A percentile compares a stretch with the other conserved stretches of the same genome.
Evolutionary conservation across 1,140 invertebrate species (phyloP).

Genomic region (Gryllus bimaculatus): DNA sequence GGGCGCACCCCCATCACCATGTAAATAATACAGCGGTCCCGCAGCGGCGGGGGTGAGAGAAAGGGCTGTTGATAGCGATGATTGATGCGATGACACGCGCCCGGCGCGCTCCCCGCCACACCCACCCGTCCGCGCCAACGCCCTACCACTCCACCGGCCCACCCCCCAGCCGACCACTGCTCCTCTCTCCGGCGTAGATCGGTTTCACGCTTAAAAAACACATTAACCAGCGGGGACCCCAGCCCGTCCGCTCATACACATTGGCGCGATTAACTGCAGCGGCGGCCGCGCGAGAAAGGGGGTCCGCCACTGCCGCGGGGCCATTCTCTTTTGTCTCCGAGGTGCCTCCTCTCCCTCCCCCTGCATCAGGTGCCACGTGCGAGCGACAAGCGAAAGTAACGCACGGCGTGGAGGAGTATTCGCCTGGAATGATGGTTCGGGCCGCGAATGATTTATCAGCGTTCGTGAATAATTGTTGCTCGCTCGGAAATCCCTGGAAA

Average conservation of each 20-base stretch:
- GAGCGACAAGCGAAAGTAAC: too few species aligned
- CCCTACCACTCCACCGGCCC: too few species aligned
- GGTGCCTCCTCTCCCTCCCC: not conserved
- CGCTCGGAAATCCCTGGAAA: too few species aligned
- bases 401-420: too few species aligned
- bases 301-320: not conserved
- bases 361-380: too few species aligned
- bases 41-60: not conserved
- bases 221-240: not conserved
- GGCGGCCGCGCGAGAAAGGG: not conserved
- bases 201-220: constrained; percentile 4
- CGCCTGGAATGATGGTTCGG: too few species aligned
- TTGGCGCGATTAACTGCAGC: not conserved
- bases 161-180: not conserved
- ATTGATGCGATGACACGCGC: not conserved
- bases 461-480: too few species aligned
- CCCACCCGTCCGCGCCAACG: too few species aligned
- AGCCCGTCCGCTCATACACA: not conserved
- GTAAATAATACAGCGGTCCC: not conserved
- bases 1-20: not conserved
- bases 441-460: too few species aligned
- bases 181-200: not conserved
- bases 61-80: not conserved
- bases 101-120: too few species aligned
- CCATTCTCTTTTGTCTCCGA: not conserved